These are phyloP conservation scores for Drosophila jambulina DNA, from an alignment of 1,140 invertebrate genomes.

Conservation along the genomic window DNA sequence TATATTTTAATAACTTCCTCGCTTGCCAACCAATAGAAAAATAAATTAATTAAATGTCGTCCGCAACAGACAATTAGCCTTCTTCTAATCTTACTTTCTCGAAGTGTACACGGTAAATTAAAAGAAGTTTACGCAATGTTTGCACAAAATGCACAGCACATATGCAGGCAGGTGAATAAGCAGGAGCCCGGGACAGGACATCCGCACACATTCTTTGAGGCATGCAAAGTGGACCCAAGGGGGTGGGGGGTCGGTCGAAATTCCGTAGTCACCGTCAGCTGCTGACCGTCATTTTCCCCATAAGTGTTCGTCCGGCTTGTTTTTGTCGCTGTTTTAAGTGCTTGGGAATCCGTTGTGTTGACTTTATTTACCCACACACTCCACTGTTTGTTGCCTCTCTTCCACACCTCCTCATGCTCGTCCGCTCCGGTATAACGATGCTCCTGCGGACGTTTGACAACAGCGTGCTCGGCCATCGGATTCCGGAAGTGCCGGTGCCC, in stretches of 20 bases:
- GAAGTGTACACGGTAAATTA: slow-evolving; percentile 50
- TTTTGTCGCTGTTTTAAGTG: slow-evolving; percentile 71
- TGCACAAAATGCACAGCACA: slow-evolving; percentile 78
- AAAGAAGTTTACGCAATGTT: slow-evolving; percentile 83
- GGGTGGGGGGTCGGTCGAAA: background rate
- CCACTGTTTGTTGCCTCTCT: slow-evolving; percentile 23
- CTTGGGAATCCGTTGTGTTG: slow-evolving; percentile 71
- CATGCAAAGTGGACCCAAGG: slow-evolving; percentile 33
- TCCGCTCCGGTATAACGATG: background rate
- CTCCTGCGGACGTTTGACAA: slow-evolving; percentile 37
- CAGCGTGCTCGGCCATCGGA: slow-evolving; percentile 86
- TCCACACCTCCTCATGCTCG: background rate
- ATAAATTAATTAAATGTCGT: background rate
- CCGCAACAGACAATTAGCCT: background rate
- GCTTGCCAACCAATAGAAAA: background rate
- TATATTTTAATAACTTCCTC: background rate
- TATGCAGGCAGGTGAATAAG: slow-evolving; percentile 51
- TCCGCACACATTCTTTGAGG: slow-evolving; percentile 48
- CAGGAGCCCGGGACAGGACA: slow-evolving; percentile 20
- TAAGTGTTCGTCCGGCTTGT: slow-evolving; percentile 44
- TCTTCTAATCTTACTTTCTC: background rate
- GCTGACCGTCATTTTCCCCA: slow-evolving; percentile 60
- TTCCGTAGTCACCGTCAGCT: slow-evolving; percentile 48
- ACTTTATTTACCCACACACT: slow-evolving; percentile 71
- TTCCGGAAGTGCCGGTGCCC: slow-evolving; percentile 85